Evolutionary conservation across 2,113 vertebrate species (phyloP).

Genomic region (Passer domesticus): DNA sequence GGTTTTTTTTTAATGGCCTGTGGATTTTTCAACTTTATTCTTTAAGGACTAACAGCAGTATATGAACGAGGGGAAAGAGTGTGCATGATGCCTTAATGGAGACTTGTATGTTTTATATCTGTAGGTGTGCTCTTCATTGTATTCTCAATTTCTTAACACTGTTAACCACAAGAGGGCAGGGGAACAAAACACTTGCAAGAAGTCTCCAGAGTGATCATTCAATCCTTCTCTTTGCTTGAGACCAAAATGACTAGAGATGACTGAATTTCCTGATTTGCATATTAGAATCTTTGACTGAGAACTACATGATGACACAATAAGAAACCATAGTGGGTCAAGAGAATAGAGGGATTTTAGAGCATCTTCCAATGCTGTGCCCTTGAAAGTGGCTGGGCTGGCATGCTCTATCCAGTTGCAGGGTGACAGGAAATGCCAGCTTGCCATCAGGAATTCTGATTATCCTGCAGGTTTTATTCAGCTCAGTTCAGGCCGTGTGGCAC

Average conservation of each 20-base stretch:
- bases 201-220: not conserved
- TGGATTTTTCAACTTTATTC: not conserved
- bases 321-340: not conserved
- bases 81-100: not conserved
- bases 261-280: not conserved
- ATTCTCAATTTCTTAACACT: not conserved
- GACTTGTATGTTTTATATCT: not conserved
- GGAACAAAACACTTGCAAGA: not conserved
- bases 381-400: not conserved
- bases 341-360: not conserved
- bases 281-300: not conserved
- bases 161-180: slow-evolving; percentile 55
- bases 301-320: not conserved
- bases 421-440: not conserved
- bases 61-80: rapidly evolving
- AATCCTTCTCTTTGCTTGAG: not conserved
- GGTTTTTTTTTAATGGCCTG: not conserved
- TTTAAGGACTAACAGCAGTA: not conserved
- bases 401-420: not conserved
- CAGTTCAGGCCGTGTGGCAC: not conserved
- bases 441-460: not conserved
- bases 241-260: not conserved
- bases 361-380: not conserved
- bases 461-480: not conserved
- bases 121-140: not conserved